phyloP scores from a whole-genome alignment of 2,888 invertebrate species.

The Alentia gelatinosa region DNA sequence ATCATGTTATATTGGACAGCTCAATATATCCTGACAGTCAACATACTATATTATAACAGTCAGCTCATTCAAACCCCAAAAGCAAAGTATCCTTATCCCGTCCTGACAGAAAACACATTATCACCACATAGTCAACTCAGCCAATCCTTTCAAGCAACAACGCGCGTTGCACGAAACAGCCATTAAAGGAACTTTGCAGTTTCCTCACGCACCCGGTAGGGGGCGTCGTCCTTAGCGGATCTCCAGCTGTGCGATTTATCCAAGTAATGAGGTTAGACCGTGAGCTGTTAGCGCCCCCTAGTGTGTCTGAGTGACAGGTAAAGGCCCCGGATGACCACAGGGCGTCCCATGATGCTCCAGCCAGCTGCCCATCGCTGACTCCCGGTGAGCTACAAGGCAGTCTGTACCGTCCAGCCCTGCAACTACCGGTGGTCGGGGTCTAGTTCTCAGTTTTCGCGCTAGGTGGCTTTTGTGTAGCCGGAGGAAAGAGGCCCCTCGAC shows the following conservation, averaged over 20 bases:
- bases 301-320: background rate
- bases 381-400: background rate
- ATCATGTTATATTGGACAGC: no score
- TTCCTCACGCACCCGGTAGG: background rate
- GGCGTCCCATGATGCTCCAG: slow-evolving; percentile 10
- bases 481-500: background rate
- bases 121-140: no score
- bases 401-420: background rate
- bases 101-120: no score
- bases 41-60: no score
- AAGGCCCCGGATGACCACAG: slow-evolving; percentile 9
- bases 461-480: background rate
- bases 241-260: background rate
- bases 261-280: slow-evolving; percentile 14
- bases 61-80: no score
- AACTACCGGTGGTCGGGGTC: background rate
- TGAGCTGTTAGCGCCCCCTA: slow-evolving; percentile 16
- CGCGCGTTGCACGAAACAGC: no score
- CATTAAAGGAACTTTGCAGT: background rate
- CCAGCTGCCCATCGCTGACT: background rate
- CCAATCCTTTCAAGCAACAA: no score
- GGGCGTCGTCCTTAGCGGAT: background rate
- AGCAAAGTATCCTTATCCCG: no score
- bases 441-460: background rate
- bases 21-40: no score